Percentiles rank a stretch among this genome's conserved stretches.
Evolutionary conservation across 2,797 vertebrate species (phyloP).

Genomic region (Alosa sapidissima): DNA sequence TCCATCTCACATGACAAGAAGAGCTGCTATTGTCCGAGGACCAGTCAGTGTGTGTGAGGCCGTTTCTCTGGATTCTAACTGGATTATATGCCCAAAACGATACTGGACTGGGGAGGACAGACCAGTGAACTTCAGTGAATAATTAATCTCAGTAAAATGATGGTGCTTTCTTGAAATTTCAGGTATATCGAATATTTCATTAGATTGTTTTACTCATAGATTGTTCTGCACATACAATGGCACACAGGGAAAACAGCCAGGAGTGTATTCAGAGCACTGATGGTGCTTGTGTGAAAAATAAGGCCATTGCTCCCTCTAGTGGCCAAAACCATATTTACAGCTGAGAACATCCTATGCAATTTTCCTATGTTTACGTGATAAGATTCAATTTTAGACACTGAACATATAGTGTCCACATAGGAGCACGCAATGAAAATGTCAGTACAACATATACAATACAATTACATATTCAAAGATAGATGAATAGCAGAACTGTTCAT

Average conservation of each 20-base stretch:
- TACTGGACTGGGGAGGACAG: not conserved
- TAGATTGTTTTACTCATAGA: too few species aligned
- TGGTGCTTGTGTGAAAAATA: slow-evolving; percentile 5
- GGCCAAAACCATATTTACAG: slow-evolving; percentile 12
- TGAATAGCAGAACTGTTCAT: not conserved
- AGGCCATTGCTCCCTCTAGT: slow-evolving; percentile 53
- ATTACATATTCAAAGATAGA: not conserved
- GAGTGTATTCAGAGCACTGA: not conserved
- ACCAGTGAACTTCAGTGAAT: not conserved
- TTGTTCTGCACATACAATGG: too few species aligned
- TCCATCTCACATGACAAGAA: not conserved
- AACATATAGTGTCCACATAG: not conserved
- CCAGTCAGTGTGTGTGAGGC: too few species aligned
- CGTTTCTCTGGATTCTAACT: too few species aligned
- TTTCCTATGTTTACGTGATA: not conserved
- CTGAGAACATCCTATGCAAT: not conserved
- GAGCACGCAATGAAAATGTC: not conserved
- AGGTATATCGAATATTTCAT: too few species aligned
- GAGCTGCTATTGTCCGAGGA: not conserved
- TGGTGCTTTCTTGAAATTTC: not conserved
- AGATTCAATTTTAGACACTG: not conserved
- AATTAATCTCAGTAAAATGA: not conserved
- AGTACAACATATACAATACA: slow-evolving; percentile 20
- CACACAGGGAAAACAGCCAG: too few species aligned
- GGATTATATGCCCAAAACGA: too few species aligned